These are phyloP conservation scores for Agrypnia vestita DNA, from an alignment of 1,140 invertebrate species.

Conservation along the genomic window DNA sequence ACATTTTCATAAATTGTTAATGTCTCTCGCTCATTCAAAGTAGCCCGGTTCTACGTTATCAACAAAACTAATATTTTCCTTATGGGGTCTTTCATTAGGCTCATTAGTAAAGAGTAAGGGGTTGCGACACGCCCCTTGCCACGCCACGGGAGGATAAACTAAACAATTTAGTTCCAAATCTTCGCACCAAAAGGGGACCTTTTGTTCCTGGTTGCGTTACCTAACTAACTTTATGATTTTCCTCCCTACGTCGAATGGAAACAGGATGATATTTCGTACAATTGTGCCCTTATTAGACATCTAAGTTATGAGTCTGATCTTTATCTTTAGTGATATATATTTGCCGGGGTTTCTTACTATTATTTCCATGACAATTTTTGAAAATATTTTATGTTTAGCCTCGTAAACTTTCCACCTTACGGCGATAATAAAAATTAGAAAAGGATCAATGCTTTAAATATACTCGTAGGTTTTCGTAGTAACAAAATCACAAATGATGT, in stretches of 20 bases:
- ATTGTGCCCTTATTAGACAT: neutral
- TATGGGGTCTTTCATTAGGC: conserved; percentile 33
- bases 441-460: too few species aligned
- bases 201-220: conserved; percentile 24
- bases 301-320: too few species aligned
- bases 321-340: too few species aligned
- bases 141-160: conserved; percentile 24
- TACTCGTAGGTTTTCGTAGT: too few species aligned
- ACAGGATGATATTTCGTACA: neutral
- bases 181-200: neutral
- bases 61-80: conserved; percentile 31
- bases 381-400: too few species aligned
- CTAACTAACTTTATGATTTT: conserved; percentile 9
- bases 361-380: too few species aligned
- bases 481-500: too few species aligned
- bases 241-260: neutral
- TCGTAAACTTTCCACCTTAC: too few species aligned
- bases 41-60: neutral
- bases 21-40: neutral
- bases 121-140: neutral
- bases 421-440: too few species aligned
- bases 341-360: too few species aligned
- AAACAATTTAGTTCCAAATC: conserved; percentile 38
- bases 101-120: conserved; percentile 31
- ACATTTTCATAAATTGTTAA: too few species aligned